Conservation (phyloP, 2,113 vertebrate genomes). For the Oxyura jamaicensis region DNA sequence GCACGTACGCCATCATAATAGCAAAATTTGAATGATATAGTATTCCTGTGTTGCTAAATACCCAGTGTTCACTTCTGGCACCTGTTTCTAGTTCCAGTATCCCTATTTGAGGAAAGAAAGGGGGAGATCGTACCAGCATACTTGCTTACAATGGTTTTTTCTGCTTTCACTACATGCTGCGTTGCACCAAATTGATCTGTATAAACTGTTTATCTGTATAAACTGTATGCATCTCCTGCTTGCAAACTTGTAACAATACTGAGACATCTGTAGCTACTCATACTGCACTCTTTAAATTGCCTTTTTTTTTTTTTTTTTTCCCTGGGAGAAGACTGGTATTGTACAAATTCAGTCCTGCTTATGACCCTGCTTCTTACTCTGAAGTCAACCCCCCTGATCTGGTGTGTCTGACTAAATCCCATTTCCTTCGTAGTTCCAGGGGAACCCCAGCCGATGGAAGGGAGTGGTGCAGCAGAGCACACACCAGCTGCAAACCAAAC, state of each 20-base stretch:
- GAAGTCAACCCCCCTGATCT: background rate
- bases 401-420: background rate
- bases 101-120: background rate
- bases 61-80: background rate
- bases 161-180: background rate
- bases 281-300: background rate
- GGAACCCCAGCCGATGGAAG: conserved; percentile 82
- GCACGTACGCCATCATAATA: background rate
- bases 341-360: background rate
- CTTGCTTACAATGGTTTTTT: background rate
- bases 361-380: background rate
- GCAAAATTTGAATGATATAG: too few relatives aligned
- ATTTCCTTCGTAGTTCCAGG: conserved; percentile 74
- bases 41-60: background rate
- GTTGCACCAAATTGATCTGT: background rate
- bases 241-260: background rate
- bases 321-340: background rate
- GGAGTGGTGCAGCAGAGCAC: conserved; percentile 69
- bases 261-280: background rate
- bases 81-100: background rate
- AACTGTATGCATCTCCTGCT: background rate
- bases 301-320: background rate
- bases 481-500: conserved; percentile 65
- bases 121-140: background rate
- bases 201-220: background rate